Evolutionary conservation across 2,797 vertebrate genomes (phyloP).

Genomic region (Rhabdomys pumilio): DNA sequence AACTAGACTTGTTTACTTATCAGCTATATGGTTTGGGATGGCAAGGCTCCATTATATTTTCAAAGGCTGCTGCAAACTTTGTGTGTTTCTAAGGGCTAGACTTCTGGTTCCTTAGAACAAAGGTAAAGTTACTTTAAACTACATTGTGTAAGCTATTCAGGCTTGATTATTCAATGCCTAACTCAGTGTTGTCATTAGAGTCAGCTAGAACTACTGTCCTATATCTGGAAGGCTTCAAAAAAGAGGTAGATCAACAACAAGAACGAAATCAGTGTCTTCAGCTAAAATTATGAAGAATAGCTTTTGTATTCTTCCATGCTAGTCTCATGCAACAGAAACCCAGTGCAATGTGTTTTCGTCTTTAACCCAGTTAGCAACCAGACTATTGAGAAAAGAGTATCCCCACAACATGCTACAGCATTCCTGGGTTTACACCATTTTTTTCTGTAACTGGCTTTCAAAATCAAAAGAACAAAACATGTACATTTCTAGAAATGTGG

Average conservation of each 20-base stretch:
- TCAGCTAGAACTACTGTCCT: slow-evolving; percentile 22
- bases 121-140: slow-evolving; percentile 68
- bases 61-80: slow-evolving; percentile 55
- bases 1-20: slow-evolving; percentile 50
- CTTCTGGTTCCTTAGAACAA: slow-evolving; percentile 44
- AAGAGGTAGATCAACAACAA: not conserved
- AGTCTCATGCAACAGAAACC: slow-evolving; percentile 59
- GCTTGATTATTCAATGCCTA: slow-evolving; percentile 42
- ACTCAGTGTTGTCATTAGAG: slow-evolving; percentile 46
- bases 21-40: not conserved
- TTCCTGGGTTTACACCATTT: not conserved
- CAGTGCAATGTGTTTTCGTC: not conserved
- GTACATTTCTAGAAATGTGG: slow-evolving; percentile 47
- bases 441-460: not conserved
- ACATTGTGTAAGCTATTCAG: slow-evolving; percentile 21
- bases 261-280: slow-evolving; percentile 28
- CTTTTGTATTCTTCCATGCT: slow-evolving; percentile 32
- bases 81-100: slow-evolving; percentile 30
- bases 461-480: not conserved
- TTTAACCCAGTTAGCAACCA: slow-evolving; percentile 64
- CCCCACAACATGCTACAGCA: not conserved
- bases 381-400: not conserved
- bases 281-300: slow-evolving; percentile 52
- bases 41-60: slow-evolving; percentile 39
- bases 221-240: slow-evolving; percentile 61